Evolutionary conservation across 1,140 invertebrate genomes (phyloP), one percentile per base, ranked within the genome.

Genomic region (Onthophagus taurus): DNA sequence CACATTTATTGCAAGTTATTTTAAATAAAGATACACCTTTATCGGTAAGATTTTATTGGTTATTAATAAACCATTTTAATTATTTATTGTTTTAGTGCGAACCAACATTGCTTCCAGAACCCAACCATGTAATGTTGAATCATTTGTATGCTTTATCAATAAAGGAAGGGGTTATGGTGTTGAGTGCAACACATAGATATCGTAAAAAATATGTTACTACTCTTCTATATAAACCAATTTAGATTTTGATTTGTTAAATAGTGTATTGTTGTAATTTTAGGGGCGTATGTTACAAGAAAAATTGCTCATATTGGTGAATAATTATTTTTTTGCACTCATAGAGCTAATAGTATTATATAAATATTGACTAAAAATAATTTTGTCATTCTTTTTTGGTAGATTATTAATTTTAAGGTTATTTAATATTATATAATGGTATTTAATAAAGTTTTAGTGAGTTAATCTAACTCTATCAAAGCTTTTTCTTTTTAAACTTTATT

Each of bases 171-270:
- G 95, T 99, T 1, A 98, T 99, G 92, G 96, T 99, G 18, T 69
- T 99, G 2, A 95, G 90, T 59, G 92, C 93, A 1, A 97, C 94
- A 7, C 93, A 97, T 70, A 75, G 95, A 47, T 98, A 97, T 67
- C 79, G 93, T 36, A 97, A 97, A 74, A 99, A 99, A 76, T 99
- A 97, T 72, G 96, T 99, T 7, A 99, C 96, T 5, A 98, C 96
- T 3, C 69, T 98, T n/a, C 73, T 99, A 0, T 99, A 99, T 66
- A 98, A 98, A 69, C 96, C 96, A 9, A 96, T 97, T 60, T 93
- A 82, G 75, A 29, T 26, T 23, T 24, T 41, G 8, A 19, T 16
- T 19, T 21, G 31, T 14, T 33, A 33, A 33, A 33, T 33, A 33
- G 13, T 4, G n/a, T n/a, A n/a, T n/a, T n/a, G n/a, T n/a, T n/a